These are phyloP conservation scores for Sebastes hubbsi DNA, from an alignment of 2,797 vertebrate species.

Conservation along the genomic window DNA sequence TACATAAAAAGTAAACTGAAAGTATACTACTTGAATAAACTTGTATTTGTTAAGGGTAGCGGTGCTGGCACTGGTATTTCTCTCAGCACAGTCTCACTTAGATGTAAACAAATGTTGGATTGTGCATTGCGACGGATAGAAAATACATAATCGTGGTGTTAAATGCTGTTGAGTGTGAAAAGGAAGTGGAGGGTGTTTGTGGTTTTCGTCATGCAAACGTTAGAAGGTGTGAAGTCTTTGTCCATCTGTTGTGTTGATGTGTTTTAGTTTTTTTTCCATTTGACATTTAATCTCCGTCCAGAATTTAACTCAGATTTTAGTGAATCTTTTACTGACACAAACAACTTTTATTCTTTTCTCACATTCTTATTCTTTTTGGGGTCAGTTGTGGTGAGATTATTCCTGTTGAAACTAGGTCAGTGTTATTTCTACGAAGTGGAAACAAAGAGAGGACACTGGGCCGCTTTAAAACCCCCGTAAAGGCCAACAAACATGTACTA, in stretches of 20 bases:
- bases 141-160: not conserved
- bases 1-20: no score
- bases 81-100: no score
- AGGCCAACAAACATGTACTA: not conserved
- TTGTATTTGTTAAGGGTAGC: no score
- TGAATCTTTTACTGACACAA: not conserved
- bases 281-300: not conserved
- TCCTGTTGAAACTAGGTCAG: not conserved
- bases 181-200: constrained; percentile 4
- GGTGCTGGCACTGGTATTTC: no score
- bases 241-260: no score
- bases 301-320: not conserved
- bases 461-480: not conserved
- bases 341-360: not conserved
- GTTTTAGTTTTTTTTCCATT: not conserved
- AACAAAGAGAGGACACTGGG: not conserved
- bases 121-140: not conserved
- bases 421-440: constrained; percentile 11
- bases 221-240: not conserved
- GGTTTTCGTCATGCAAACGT: not conserved
- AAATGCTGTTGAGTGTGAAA: not conserved
- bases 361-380: not conserved
- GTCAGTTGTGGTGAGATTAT: not conserved
- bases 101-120: no score
- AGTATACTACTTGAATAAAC: no score